Conservation (phyloP, 2,888 invertebrate species). For the Melangyna quadrimaculata region DNA sequence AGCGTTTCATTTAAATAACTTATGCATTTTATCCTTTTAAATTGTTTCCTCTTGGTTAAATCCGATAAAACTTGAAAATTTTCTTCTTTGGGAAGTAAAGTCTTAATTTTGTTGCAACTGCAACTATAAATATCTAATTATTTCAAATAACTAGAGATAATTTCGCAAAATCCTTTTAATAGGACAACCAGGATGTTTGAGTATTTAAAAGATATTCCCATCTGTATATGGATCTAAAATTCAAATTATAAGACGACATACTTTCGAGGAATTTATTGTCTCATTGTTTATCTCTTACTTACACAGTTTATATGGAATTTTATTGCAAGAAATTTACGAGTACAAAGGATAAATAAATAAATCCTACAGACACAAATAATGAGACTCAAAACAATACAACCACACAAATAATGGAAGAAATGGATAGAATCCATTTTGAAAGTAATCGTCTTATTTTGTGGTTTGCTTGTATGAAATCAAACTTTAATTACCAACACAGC, state of each 20-base stretch:
- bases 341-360: background rate
- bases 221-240: background rate
- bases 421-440: background rate
- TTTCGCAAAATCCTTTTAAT: too few species aligned
- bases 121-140: too few species aligned
- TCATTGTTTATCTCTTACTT: background rate
- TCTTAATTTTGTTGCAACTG: too few species aligned
- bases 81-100: too few species aligned
- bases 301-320: background rate
- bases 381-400: conserved; percentile 4
- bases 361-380: background rate
- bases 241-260: background rate
- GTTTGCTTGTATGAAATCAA: background rate
- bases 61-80: too few species aligned
- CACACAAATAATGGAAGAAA: too few species aligned
- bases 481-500: background rate
- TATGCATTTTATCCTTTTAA: too few species aligned
- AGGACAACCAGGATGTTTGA: background rate
- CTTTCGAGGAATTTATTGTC: background rate
- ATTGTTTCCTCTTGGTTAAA: too few species aligned
- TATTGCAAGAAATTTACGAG: background rate
- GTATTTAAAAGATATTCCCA: background rate
- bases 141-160: too few species aligned
- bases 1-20: too few species aligned
- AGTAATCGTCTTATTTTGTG: conserved; percentile 16